Percentiles rank a stretch among this genome's conserved stretches.
These are phyloP conservation scores for Aleiodes sp. DNA, from an alignment of 1,140 invertebrate genomes.

Conservation along the genomic window DNA sequence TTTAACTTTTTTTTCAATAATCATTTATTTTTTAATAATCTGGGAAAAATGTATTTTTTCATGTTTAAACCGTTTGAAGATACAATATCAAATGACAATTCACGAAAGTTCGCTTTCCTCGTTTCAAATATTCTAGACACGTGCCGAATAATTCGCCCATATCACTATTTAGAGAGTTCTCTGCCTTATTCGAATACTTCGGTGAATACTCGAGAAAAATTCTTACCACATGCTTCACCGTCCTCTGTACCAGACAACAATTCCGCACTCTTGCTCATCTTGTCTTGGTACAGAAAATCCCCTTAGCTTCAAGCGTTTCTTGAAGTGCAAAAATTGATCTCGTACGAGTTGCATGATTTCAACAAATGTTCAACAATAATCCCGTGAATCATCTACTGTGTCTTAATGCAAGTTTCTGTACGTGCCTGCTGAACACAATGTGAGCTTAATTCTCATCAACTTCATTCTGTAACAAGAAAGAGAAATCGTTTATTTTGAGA, in stretches of 20 bases:
- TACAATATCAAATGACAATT: too few relatives aligned
- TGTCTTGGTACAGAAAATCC: not conserved
- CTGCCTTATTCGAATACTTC: too few relatives aligned
- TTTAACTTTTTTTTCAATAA: too few relatives aligned
- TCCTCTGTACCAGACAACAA: constrained; percentile 58
- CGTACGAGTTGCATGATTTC: constrained; percentile 21
- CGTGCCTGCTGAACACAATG: not conserved
- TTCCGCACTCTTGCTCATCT: constrained; percentile 60
- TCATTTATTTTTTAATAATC: too few relatives aligned
- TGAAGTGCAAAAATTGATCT: constrained; percentile 17
- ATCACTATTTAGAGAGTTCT: too few relatives aligned
- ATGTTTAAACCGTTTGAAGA: too few relatives aligned
- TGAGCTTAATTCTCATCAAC: not conserved
- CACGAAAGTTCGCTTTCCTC: too few relatives aligned
- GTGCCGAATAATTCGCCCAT: too few relatives aligned
- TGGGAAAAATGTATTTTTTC: too few relatives aligned
- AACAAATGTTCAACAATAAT: not conserved
- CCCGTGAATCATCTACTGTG: not conserved
- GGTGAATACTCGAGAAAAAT: not conserved
- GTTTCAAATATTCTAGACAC: too few relatives aligned
- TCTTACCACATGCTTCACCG: constrained; percentile 52
- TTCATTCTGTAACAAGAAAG: not conserved
- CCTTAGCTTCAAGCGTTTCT: constrained; percentile 20
- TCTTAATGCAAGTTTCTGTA: not conserved
- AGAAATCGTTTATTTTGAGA: not conserved